These are phyloP conservation scores for Carollia perspicillata DNA, from an alignment of 2,113 vertebrate genomes.

Conservation along the genomic window DNA sequence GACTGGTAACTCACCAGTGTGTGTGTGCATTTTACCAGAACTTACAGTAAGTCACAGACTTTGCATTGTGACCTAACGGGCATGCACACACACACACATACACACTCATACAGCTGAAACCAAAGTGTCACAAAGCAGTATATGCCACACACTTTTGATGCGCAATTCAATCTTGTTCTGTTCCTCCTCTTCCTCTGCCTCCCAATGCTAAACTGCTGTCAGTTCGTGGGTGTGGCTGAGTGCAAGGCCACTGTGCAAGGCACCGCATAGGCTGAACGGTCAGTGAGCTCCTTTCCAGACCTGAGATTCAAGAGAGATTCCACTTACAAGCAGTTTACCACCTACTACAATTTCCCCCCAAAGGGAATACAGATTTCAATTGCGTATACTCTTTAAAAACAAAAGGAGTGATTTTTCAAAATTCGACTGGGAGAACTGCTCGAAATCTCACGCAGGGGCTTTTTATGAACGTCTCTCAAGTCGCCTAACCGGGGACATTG, in stretches of 20 bases:
- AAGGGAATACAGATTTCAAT: slow-evolving; percentile 5
- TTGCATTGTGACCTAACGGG: neutral
- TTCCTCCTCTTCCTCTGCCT: neutral
- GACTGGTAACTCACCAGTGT: neutral
- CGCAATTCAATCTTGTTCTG: neutral
- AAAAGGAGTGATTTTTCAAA: slow-evolving; percentile 22
- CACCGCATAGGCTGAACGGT: neutral
- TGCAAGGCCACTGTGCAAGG: neutral
- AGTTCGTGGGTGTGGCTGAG: neutral
- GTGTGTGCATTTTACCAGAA: neutral
- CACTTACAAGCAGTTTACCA: slow-evolving; percentile 18
- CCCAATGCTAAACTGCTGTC: neutral
- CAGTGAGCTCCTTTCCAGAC: neutral
- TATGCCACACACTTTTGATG: neutral
- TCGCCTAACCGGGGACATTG: neutral
- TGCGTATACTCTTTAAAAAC: neutral
- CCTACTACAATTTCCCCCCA: neutral
- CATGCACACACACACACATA: neutral
- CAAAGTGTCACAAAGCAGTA: neutral
- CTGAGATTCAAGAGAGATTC: neutral
- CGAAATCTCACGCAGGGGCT: neutral
- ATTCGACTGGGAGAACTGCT: neutral
- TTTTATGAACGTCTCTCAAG: slow-evolving; percentile 44
- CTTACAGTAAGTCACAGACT: neutral
- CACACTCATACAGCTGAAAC: neutral